Base-by-base conservation (phyloP, 2,888 invertebrate genomes). In the Heliconius ismenius region DNA sequence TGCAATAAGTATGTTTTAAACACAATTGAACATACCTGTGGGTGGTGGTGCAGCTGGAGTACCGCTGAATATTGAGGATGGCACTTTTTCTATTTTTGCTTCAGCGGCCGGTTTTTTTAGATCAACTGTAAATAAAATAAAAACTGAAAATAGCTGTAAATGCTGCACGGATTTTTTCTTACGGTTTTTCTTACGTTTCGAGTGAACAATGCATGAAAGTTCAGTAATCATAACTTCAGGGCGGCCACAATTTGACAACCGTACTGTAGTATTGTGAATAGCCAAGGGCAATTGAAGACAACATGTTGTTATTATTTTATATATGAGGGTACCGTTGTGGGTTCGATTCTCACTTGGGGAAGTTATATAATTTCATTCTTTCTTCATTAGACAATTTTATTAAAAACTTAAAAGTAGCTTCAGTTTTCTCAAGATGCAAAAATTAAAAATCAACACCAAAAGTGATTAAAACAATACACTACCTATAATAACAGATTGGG, bases 401-500 rank as follows among this genome's bases (percentile, higher is more conserved):
- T 26, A 62, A n/a, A 60, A 60, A 10, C 11, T 26, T 62, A 26
- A 62, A 62, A 13, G 11, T 11, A 15, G 11, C 4, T 24, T 11
- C 1, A 60, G 13, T 24, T n/a, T 60, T 4, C 60, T 60, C 60
- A 24, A 58, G 9, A n/a, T 2, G 4, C 4, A 24, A 60, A n/a
- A 24, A 1, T 4, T 13, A 13, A 10, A 26, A 24, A 62, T 26
- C 1, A 18, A 62, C 26, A 6, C 2, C 18, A 67, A 24, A 13
- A 11, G 28, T 4, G 11, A 67, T 15, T 39, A 69, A 69, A 60
- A 28, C 18, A 43, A 43, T 65, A 28, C 36, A 68, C 83, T 83
- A 76, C 84, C 83, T 70, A 83, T 78, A 24, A 82, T 82, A 74
- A 81, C 79, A 63, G 85, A 78, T n/a, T 83, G 80, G 24, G 85